Conservation (phyloP, 1,140 invertebrate genomes). For the Lepidurus apus region DNA sequence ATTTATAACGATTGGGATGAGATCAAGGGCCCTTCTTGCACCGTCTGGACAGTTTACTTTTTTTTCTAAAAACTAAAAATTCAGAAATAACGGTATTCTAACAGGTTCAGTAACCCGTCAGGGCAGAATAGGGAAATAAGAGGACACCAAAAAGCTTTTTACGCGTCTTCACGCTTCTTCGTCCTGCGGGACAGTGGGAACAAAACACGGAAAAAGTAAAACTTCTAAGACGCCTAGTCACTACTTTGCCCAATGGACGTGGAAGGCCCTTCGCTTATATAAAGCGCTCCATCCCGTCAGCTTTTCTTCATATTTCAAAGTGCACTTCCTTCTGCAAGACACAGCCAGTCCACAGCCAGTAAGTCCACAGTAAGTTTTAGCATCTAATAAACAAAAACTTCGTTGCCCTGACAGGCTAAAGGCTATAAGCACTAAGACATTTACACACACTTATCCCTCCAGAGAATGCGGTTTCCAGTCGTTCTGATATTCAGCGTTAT, state of each 20-base stretch:
- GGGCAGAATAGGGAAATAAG: background rate
- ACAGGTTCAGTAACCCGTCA: background rate
- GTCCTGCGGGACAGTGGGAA: background rate
- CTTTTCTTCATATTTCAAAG: background rate
- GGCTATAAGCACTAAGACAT: background rate
- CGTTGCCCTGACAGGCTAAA: background rate
- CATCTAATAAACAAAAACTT: background rate
- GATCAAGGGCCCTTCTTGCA: constrained; percentile 3
- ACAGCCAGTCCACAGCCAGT: background rate
- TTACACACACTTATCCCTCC: background rate
- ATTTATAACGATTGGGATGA: background rate
- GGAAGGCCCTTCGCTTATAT: background rate
- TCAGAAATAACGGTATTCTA: background rate
- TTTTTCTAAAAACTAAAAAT: background rate
- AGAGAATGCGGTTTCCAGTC: constrained; percentile 2
- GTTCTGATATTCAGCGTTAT: background rate
- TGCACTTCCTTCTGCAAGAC: background rate
- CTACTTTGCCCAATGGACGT: background rate
- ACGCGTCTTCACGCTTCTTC: background rate
- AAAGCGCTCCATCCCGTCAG: background rate
- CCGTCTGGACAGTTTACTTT: background rate
- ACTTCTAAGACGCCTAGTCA: background rate
- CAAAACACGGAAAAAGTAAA: background rate
- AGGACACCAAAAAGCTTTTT: background rate
- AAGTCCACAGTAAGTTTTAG: background rate